Percentiles rank a stretch among this genome's conserved stretches.
Evolutionary conservation across 2,113 vertebrate species (phyloP).

Genomic region (Coracopsis vasa): DNA sequence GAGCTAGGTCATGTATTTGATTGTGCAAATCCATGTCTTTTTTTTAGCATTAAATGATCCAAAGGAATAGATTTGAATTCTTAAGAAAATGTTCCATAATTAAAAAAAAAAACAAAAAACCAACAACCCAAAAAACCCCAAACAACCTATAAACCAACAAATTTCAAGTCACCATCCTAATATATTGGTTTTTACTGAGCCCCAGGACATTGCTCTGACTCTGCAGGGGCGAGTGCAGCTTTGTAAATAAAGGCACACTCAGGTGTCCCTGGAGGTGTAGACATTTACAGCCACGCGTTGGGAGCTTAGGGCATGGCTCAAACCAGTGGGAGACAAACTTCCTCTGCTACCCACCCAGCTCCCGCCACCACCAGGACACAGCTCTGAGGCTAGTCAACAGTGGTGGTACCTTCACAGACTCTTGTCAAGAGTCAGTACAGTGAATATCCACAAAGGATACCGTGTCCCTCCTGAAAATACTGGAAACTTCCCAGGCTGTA

Average conservation of each 20-base stretch:
- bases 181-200: neutral
- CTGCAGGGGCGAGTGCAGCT: neutral
- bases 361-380: neutral
- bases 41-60: neutral
- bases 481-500: neutral
- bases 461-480: neutral
- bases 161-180: neutral
- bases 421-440: neutral
- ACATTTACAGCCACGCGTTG: rapidly evolving
- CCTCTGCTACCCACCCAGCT: neutral
- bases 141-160: neutral
- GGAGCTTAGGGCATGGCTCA: neutral
- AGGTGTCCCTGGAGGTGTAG: neutral
- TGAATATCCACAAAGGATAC: neutral
- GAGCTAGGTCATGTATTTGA: neutral
- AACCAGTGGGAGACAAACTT: neutral
- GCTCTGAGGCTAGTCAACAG: neutral
- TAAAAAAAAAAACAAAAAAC: neutral
- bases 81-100: neutral
- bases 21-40: neutral
- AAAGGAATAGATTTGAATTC: neutral
- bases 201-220: neutral
- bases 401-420: neutral
- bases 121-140: too few relatives aligned
- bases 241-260: neutral